Evolutionary conservation across 2,888 invertebrate species (phyloP), one percentile per base, ranked within the genome.

Genomic region (Kryphioiulus occultus): DNA sequence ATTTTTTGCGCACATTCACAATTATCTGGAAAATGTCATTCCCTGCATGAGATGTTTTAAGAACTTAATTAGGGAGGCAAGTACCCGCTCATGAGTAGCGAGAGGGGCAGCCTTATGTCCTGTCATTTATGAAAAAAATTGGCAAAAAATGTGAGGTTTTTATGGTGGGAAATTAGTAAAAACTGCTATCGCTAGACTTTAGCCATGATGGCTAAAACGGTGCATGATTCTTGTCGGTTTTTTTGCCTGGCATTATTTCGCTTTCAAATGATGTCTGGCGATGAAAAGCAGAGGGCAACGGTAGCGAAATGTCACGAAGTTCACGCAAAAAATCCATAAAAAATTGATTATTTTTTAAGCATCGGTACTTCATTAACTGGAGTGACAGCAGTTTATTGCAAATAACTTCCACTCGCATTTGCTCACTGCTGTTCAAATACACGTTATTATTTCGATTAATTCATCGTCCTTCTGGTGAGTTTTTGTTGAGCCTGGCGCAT

Each of bases 251-350:
- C 22, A 68, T 22, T 68, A 68, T 22, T 68, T 68, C 26, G 68
- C 68, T 68, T n/a, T 9, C 22, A 26, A 68, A 26, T 26, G 68
- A 68, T 68, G 68, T 68, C 68, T 68, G 26, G 26, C 22, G 68
- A 68, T 68, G 68, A 68, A 68, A 68, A 26, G 68, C 5, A n/a
- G 68, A 53, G 68, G 68, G 68, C 68, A 68, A 68, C 68, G 68
- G 68, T 68, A 68, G 68, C 68, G 26, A 68, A 68, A 68, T 68
- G 68, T 68, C 68, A 68, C 68, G 68, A 68, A 68, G 68, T 26
- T 26, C 68, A 68, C 10, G 26, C 68, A 68, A 68, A 68, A 26
- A 68, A 68, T 68, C 68, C 68, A 68, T 68, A 68, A 68, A 68
- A 68, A 68, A 68, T 68, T 68, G 68, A 68, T 68, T 68, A 26